These are phyloP conservation scores for Corythornis madagascariensis DNA, from an alignment of 2,113 vertebrate species.

Conservation along the genomic window DNA sequence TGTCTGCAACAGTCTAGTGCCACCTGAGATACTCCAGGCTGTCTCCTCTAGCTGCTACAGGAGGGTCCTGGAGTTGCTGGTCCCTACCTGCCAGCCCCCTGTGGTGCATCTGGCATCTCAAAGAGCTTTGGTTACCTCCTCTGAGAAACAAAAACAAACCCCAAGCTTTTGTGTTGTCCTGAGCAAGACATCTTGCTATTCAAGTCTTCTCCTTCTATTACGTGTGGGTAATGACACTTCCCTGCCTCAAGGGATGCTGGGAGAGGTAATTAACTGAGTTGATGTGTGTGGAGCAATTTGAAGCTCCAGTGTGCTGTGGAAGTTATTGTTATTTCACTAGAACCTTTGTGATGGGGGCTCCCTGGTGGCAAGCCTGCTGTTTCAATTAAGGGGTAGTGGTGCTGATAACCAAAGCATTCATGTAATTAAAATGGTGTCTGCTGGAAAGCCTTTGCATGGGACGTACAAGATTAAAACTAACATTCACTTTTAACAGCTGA, in stretches of 20 bases:
- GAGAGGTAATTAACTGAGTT: neutral
- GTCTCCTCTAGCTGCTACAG: neutral
- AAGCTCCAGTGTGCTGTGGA: neutral
- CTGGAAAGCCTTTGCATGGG: neutral
- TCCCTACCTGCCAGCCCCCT: neutral
- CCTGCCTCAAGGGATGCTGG: neutral
- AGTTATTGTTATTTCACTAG: neutral
- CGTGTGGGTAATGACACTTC: neutral
- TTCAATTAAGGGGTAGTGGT: neutral
- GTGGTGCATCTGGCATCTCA: neutral
- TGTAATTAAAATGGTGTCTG: neutral
- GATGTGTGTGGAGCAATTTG: neutral
- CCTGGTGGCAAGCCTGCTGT: neutral
- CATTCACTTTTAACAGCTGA: neutral
- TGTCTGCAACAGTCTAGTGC: neutral
- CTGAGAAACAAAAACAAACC: neutral
- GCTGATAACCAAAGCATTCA: rapidly evolving
- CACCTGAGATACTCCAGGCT: neutral
- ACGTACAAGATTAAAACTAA: neutral
- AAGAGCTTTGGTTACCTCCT: neutral
- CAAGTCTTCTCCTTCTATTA: neutral
- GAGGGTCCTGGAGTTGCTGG: neutral
- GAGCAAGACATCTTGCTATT: rapidly evolving
- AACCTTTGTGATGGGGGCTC: neutral
- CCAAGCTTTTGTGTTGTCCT: neutral